A percentile compares a stretch with the other conserved stretches of the same genome.
These are phyloP conservation scores for Tanytarsus gracilentus DNA, from an alignment of 2,888 invertebrate genomes.

Conservation along the genomic window DNA sequence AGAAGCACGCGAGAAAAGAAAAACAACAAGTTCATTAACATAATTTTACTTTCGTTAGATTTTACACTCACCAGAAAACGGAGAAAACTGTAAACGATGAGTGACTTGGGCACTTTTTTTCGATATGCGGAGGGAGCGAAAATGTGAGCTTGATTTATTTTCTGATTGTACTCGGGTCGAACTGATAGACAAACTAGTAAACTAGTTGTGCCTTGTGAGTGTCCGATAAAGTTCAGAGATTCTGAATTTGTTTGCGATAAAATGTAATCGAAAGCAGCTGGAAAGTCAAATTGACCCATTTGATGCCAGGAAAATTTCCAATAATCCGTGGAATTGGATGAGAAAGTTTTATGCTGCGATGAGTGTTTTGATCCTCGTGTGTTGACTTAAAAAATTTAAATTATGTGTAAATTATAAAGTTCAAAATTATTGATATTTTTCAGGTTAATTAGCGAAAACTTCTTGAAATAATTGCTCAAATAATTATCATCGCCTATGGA, in stretches of 20 bases:
- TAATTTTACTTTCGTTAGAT: not conserved
- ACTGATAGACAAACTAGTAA: conserved; percentile 43
- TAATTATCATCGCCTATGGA: no score
- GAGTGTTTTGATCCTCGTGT: not conserved
- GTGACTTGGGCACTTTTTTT: not conserved
- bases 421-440: no score
- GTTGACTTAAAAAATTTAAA: conserved; percentile 32
- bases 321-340: not conserved
- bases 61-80: not conserved
- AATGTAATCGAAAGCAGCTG: conserved; percentile 4
- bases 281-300: conserved; percentile 15
- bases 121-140: conserved; percentile 35
- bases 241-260: conserved; percentile 44
- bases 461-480: no score
- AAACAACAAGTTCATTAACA: not conserved
- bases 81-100: not conserved
- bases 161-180: conserved; percentile 40
- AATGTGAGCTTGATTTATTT: conserved; percentile 38
- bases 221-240: conserved; percentile 60
- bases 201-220: conserved; percentile 35
- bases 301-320: conserved; percentile 22
- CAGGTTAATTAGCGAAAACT: no score
- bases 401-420: no score
- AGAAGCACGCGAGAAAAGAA: not conserved
- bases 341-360: not conserved